Conservation (phyloP, 2,888 invertebrate genomes). For the Neocrepidodera transversa region DNA sequence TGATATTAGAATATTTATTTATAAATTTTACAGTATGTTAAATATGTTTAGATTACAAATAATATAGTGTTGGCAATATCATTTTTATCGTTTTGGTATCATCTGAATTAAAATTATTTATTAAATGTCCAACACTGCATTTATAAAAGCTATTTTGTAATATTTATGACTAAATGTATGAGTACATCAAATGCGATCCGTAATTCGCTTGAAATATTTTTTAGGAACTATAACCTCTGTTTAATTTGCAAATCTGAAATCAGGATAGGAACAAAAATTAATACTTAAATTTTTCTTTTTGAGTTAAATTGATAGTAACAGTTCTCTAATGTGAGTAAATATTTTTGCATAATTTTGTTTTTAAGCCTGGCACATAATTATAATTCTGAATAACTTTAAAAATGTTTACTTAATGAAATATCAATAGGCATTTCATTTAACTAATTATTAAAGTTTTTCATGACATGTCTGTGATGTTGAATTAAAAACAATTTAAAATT, state of each 20-base stretch:
- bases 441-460: no score
- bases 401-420: no score
- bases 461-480: no score
- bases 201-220: constrained; percentile 6
- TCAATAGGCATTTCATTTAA: no score
- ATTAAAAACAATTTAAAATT: no score
- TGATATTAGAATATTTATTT: constrained; percentile 26
- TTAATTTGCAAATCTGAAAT: not conserved
- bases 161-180: constrained; percentile 12
- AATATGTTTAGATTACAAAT: constrained; percentile 2
- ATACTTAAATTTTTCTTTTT: not conserved
- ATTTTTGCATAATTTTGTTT: no score
- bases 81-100: not conserved
- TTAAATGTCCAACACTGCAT: constrained; percentile 1
- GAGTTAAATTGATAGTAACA: not conserved
- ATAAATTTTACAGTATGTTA: constrained; percentile 19
- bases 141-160: constrained; percentile 4
- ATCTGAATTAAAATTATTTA: not conserved
- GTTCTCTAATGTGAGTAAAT: not conserved
- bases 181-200: constrained; percentile 4
- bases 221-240: not conserved
- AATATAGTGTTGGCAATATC: not conserved
- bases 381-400: no score
- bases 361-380: no score
- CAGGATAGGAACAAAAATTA: not conserved